Percentiles rank a stretch among this genome's conserved stretches.
phyloP scores from a whole-genome alignment of 2,888 invertebrate genomes.

The Pheosia gnoma region DNA sequence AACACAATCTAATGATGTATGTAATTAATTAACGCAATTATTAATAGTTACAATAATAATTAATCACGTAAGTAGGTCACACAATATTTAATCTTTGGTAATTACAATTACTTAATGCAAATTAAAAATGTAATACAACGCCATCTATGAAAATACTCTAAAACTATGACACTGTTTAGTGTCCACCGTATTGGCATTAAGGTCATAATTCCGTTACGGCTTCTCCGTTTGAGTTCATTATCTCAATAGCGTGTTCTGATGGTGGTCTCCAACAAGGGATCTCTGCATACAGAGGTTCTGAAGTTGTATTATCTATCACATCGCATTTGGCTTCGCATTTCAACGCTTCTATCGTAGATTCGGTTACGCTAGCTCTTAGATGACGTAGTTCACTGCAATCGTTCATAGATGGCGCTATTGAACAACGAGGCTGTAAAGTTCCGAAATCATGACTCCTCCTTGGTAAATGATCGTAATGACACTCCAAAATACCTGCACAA shows the following conservation, averaged over 20 bases:
- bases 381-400: constrained; percentile 55
- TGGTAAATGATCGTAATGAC: constrained; percentile 86
- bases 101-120: constrained; percentile 6
- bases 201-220: constrained; percentile 81
- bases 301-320: constrained; percentile 64
- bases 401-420: constrained; percentile 67
- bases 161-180: constrained; percentile 23
- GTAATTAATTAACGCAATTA: neutral
- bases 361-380: constrained; percentile 59
- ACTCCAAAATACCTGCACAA: constrained; percentile 79
- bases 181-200: constrained; percentile 1
- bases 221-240: constrained; percentile 74
- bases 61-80: constrained; percentile 31
- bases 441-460: constrained; percentile 69
- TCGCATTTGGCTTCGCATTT: constrained; percentile 77
- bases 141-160: constrained; percentile 50
- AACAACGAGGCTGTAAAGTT: constrained; percentile 53
- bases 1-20: neutral
- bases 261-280: constrained; percentile 84
- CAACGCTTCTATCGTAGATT: constrained; percentile 72
- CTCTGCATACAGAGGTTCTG: constrained; percentile 88
- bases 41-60: neutral
- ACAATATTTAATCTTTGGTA: constrained; percentile 43
- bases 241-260: constrained; percentile 75
- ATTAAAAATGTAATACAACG: constrained; percentile 36